A percentile compares a stretch with the other conserved stretches of the same genome.
These are phyloP conservation scores for Hoplodrina blanda DNA, from an alignment of 2,888 invertebrate species.

Conservation along the genomic window DNA sequence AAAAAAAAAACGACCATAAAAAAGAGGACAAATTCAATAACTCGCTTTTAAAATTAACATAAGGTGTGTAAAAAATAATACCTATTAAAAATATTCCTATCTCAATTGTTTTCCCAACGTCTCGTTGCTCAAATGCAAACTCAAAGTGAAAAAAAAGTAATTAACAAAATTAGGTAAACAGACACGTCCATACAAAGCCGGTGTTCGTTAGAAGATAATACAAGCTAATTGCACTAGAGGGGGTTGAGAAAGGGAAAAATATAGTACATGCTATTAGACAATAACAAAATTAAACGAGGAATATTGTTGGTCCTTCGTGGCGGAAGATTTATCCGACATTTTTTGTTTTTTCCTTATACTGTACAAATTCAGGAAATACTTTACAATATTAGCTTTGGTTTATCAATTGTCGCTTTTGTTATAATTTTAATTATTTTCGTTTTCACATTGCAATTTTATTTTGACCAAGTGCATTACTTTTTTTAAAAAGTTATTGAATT, in stretches of 20 bases:
- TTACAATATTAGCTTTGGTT: background rate
- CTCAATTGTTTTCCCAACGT: conserved; percentile 76
- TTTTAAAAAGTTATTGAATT: background rate
- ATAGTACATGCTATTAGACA: conserved; percentile 72
- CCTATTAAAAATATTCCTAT: background rate
- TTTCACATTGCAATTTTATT: conserved; percentile 14
- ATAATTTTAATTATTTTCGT: background rate
- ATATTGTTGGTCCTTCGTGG: conserved; percentile 32
- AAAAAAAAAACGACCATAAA: too few relatives aligned
- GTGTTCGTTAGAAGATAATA: conserved; percentile 75
- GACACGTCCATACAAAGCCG: conserved; percentile 85
- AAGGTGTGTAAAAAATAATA: background rate
- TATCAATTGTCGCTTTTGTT: background rate
- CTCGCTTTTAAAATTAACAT: too few relatives aligned
- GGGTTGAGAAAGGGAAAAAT: conserved; percentile 46
- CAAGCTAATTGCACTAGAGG: conserved; percentile 66
- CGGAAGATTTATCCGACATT: conserved; percentile 34
- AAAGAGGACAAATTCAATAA: too few relatives aligned
- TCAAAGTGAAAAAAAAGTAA: conserved; percentile 76
- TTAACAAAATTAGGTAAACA: conserved; percentile 74
- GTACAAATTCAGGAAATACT: conserved; percentile 1
- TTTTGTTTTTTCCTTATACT: conserved; percentile 10
- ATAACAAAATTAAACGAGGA: conserved; percentile 26
- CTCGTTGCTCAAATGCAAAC: conserved; percentile 86
- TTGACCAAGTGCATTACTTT: conserved; percentile 8